phyloP scores from a whole-genome alignment of 2,888 invertebrate genomes.

The Drosophila phalerata region DNA sequence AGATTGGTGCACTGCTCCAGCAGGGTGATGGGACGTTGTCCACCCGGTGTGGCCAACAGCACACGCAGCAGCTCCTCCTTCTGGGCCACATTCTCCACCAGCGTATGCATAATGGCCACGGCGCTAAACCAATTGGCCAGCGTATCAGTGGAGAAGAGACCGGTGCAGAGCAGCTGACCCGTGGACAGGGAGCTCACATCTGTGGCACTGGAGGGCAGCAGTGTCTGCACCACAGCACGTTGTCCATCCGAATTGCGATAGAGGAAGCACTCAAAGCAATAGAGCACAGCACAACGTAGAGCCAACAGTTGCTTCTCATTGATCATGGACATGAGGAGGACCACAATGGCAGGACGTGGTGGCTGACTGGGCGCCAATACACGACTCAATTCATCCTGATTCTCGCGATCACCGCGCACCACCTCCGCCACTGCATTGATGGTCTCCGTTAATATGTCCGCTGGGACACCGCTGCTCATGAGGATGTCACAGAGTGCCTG shows the following conservation, averaged over 20 bases:
- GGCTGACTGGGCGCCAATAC: slow-evolving; percentile 97
- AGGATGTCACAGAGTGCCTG: slow-evolving; percentile 94
- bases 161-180: slow-evolving; percentile 97
- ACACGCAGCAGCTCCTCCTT: slow-evolving; percentile 97
- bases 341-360: slow-evolving; percentile 96
- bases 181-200: slow-evolving; percentile 90
- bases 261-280: slow-evolving; percentile 98
- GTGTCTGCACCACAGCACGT: slow-evolving; percentile 94
- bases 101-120: slow-evolving; percentile 94
- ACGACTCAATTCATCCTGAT: slow-evolving; percentile 96
- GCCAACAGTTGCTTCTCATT: slow-evolving; percentile 98
- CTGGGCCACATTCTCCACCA: slow-evolving; percentile 93
- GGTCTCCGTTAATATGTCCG: slow-evolving; percentile 97
- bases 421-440: slow-evolving; percentile 98
- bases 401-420: slow-evolving; percentile 93
- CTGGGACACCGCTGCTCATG: slow-evolving; percentile 98
- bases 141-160: slow-evolving; percentile 94
- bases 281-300: slow-evolving; percentile 96
- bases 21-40: slow-evolving; percentile 94
- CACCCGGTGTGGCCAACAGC: slow-evolving; percentile 93
- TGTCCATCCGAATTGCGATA: slow-evolving; percentile 97
- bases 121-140: slow-evolving; percentile 98
- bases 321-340: slow-evolving; percentile 98
- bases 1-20: slow-evolving; percentile 95
- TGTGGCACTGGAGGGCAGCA: slow-evolving; percentile 93